Evolutionary conservation across 1,140 invertebrate species (phyloP).

Genomic region (Anthonomus grandis): DNA sequence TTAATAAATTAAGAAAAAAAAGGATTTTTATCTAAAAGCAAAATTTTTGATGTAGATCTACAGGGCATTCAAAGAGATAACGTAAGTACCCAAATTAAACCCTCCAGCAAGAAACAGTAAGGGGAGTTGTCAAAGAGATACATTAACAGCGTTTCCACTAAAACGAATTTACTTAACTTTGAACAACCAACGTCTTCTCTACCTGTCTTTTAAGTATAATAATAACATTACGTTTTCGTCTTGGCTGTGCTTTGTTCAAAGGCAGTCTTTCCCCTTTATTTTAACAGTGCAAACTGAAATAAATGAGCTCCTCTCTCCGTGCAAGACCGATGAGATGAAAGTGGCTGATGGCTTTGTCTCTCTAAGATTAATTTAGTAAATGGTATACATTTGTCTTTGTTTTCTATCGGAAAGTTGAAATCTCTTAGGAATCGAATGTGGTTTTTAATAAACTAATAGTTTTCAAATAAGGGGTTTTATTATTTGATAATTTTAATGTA

Average conservation of each 20-base stretch:
- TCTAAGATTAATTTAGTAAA: constrained; percentile 27
- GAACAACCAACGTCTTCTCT: constrained; percentile 20
- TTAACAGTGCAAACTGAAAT: constrained; percentile 19
- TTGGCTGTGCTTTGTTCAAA: constrained; percentile 8
- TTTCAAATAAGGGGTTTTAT: no score
- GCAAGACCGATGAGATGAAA: constrained; percentile 13
- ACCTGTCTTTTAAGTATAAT: constrained; percentile 21
- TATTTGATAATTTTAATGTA: no score
- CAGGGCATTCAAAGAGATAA: no score
- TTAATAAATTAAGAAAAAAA: no score
- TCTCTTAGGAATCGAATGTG: constrained; percentile 11
- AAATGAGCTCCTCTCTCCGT: constrained; percentile 19
- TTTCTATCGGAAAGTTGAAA: neutral
- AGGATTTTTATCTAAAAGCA: no score
- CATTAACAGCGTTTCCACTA: constrained; percentile 10
- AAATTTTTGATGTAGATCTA: no score
- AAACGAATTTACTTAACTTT: constrained; percentile 24
- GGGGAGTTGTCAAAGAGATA: constrained; percentile 16
- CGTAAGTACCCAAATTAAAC: no score
- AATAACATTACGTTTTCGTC: constrained; percentile 20
- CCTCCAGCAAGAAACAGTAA: no score
- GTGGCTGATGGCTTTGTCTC: constrained; percentile 13
- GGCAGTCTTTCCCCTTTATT: constrained; percentile 19
- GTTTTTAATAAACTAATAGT: no score
- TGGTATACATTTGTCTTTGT: constrained; percentile 24